Conservation (phyloP, 2,797 vertebrate species). For the Apogon talboti region DNA sequence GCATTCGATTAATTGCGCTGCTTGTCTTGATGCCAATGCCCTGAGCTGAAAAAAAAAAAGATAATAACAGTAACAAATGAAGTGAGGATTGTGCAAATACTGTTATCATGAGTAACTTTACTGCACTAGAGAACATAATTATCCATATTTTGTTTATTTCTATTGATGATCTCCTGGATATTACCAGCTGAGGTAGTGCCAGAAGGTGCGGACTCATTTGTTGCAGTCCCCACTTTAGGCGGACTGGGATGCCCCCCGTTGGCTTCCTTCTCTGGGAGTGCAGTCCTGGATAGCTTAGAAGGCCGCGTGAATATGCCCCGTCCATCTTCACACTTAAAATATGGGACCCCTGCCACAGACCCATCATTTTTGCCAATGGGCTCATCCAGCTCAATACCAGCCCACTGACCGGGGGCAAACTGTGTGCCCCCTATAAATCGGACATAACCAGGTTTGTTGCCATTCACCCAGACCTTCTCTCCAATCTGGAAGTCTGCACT, state of each 20-base stretch:
- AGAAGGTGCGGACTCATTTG: conserved; percentile 2
- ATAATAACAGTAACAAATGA: background rate
- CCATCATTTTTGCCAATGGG: conserved; percentile 96
- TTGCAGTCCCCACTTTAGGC: conserved; percentile 45
- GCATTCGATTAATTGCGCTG: conserved; percentile 83
- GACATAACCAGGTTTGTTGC: conserved; percentile 93
- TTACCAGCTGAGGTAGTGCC: conserved; percentile 55
- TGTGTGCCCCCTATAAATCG: conserved; percentile 94
- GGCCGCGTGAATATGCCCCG: conserved; percentile 84
- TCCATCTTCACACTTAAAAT: conserved; percentile 84
- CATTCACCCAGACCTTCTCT: conserved; percentile 96
- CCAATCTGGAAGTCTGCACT: conserved; percentile 89
- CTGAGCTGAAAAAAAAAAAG: conserved; percentile 40
- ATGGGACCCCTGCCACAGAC: conserved; percentile 91
- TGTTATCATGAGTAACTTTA: background rate
- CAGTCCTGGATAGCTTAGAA: conserved; percentile 79
- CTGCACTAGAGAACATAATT: background rate
- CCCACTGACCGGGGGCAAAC: conserved; percentile 97
- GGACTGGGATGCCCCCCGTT: conserved; percentile 84
- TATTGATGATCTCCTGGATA: background rate
- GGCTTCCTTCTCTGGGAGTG: conserved; percentile 83
- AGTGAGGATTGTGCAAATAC: background rate
- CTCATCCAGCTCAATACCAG: conserved; percentile 94
- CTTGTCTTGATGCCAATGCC: conserved; percentile 56
- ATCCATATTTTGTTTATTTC: background rate